Evolutionary conservation across 2,797 vertebrate species (phyloP), one percentile per base, ranked within the genome.

Genomic region (Ceryle rudis): DNA sequence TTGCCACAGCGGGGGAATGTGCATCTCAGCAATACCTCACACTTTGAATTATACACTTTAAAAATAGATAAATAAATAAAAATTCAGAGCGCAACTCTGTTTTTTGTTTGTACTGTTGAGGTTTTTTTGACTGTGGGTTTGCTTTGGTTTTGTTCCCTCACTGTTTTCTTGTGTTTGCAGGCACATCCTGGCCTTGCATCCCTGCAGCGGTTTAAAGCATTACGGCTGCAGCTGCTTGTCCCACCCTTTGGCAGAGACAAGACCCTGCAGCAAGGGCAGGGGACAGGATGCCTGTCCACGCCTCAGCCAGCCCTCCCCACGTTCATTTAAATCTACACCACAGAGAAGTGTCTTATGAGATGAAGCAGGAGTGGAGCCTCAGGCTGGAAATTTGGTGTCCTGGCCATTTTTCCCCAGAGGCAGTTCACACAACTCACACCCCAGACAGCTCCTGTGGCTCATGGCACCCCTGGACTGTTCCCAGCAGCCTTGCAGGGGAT

Each of bases 41-140:
- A 18, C 14, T 18, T 49, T 0, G 23, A 82, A 29, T 35, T 20
- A 22, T 0, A 37, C 2, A 16, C 51, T 61, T 33, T 0, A 18
- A 41, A 75, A 61, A 22, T 29, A 28, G 18, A 14, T 21, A 22
- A 1, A 1, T 10, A 58, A 25, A 15, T 35, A 20, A 35, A 20
- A 62, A 60, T 0, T 0, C 35, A 42, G 58, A 75, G 15, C 10
- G 28, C 23, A 46, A 49, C 35, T 12, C 35, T 13, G 18, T 60
- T 57, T 3, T 22, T 67, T 86, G 69, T 73, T 52, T 52, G 16
- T 62, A 42, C 85, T 52, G 37, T 62, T 23, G 16, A 11, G 52
- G 52, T 8, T 17, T 31, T 1, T 1, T 17, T 44, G 52, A 25
- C 13, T 35, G 11, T 49, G 57, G 58, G 29, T n/a, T 55, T 28